Evolutionary conservation across 35 echinoderm and acorn worm genomes (phyloP), one percentile per base, ranked within the genome.

Genomic region (Anneissia japonica): DNA sequence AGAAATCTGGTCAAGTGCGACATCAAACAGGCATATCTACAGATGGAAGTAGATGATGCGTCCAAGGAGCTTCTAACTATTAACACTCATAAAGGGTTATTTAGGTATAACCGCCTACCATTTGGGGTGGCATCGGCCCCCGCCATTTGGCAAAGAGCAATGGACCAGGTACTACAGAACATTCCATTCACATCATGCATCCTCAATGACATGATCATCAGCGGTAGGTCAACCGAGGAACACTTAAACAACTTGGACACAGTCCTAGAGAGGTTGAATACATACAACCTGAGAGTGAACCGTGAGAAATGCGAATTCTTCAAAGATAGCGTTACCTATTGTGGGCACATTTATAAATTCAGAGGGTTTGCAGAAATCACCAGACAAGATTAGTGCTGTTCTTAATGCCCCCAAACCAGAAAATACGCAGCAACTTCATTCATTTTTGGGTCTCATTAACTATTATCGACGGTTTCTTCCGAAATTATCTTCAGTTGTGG

Each of bases 381-480:
- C 39, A 14, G 4, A 40, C 46, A 51, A 51, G 23, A 46, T 83
- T 36, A n/a, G 64, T 28, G 82, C 82, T 7, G 51, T 87, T 6
- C 11, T 36, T 21, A 72, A 79, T 21, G 85, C 41, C 0, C 75
- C 77, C 4, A 72, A 41, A 33, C 85, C 85, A 56, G 41, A 72
- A 23, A 39, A 72, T 40, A 34, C 34, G 5, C 85, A 87, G 6
- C 75, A 87, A 38, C 39, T 87, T 0, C 40, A 39, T 2, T 79
- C 40, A 56, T 77, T 87, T 4, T 80, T 39, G 31, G 85, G 77
- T 19, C 16, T 72, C 0, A 80, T 87, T 21, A 87, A 46, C 16
- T 87, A 87, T 21, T 87, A 87, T 38, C 30, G 85, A 21, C 39
- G 75, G 3, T 87, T 87, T 12, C 55, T 87, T 17, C 85, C 76